Evolutionary conservation across 2,888 invertebrate genomes (phyloP), one percentile per base, ranked within the genome.

Genomic region (Pheosia tremula): DNA sequence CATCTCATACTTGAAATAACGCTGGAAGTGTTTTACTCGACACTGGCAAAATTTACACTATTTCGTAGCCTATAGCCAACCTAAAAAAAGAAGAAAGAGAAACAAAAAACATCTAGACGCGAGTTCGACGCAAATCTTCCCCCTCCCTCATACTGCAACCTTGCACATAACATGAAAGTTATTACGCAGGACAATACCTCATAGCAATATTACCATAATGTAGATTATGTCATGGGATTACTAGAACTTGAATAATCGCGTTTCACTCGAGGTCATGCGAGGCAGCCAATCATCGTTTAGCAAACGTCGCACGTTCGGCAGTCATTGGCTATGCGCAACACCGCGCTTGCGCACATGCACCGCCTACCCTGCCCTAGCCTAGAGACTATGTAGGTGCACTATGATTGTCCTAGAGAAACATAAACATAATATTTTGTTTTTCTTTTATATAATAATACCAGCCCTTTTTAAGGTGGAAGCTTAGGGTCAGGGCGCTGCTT

Each of bases 161-260:
- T 38, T 53, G 37, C 36, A 36, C 37, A 53, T 24, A 10, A 9
- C 37, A 10, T 53, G 53, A 53, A 53, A 53, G 53, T 53, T 53
- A 53, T 47, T 53, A 37, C 53, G 53, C 53, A 11, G 11, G 37
- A 11, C 53, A 53, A 53, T 53, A 53, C 53, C 50, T 39, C 47
- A 61, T 10, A 45, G 58, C 63, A 58, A 76, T 67, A 78, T 79
- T 77, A 74, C 72, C 81, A 86, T 83, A 84, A 84, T 86, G 80
- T 87, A 83, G 86, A 89, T 92, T 92, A 91, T 92, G 91, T 92
- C 91, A 92, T 88, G 87, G 84, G 91, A 88, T 88, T 90, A 90
- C 86, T 90, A 74, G 91, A 89, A 85, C 90, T 89, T 83, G 86
- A 84, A 87, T 88, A 86, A 86, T 87, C 77, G 83, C 83, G 83